Percentiles rank a stretch among this genome's conserved stretches.
Evolutionary conservation across 2,888 invertebrate species (phyloP).

Genomic region (Cylindroiulus punctatus): DNA sequence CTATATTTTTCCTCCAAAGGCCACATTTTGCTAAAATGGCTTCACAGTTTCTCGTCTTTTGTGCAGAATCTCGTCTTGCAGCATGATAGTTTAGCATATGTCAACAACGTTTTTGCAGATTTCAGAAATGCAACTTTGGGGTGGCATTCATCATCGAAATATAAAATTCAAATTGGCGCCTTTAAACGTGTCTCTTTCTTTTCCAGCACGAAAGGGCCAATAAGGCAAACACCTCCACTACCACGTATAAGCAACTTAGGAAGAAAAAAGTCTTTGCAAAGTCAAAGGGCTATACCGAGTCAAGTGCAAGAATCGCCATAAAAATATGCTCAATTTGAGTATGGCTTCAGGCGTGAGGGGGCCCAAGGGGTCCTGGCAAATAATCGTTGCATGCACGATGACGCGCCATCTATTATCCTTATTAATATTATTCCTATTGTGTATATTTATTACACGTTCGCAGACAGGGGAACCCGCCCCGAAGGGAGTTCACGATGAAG

Average conservation of each 20-base stretch:
- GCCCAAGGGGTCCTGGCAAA: neutral
- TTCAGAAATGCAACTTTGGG: neutral
- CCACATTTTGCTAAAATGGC: neutral
- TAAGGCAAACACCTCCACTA: neutral
- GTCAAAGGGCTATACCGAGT: no score
- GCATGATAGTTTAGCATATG: neutral
- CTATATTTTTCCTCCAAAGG: no score
- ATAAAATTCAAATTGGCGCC: no score
- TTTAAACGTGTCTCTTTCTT: no score
- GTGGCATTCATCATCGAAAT: neutral
- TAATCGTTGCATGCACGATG: neutral
- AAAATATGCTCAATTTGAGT: neutral
- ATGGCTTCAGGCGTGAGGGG: neutral
- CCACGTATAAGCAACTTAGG: neutral
- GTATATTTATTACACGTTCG: conserved; percentile 28
- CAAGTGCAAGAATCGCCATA: neutral
- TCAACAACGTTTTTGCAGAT: no score
- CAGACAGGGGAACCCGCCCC: conserved; percentile 30
- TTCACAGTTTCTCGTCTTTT: no score
- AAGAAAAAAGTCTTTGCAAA: no score
- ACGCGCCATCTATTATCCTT: conserved; percentile 5
- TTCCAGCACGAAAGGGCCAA: neutral
- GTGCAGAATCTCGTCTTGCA: neutral
- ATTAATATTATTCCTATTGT: conserved; percentile 41
- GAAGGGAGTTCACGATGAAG: conserved; percentile 36